Base-by-base conservation (phyloP, 2,888 invertebrate genomes). In the Xanthostigma xanthostigma region DNA sequence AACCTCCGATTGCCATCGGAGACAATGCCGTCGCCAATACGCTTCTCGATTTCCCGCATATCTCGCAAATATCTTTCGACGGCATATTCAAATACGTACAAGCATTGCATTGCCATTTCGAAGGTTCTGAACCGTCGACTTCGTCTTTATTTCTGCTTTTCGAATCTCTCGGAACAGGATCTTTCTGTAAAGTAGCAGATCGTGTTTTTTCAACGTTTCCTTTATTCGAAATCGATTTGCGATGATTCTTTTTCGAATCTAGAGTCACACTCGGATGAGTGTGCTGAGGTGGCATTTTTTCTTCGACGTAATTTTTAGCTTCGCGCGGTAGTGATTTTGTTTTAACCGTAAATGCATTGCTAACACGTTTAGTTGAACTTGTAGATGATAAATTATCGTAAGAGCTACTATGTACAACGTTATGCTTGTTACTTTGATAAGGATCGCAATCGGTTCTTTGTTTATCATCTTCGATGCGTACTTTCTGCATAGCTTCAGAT, bases 1-100 rank as follows among this genome's bases (percentile, higher is more conserved):
- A 72, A 0, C 85, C 85, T 0, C 86, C 85, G 9, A 84, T 79
- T 13, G 78, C 77, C 42, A 85, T 67, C 1, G 82, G 81, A 71
- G 57, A 78, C 78, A 6, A 76, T 73, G 0, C 78, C 79, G 43
- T 62, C 63, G 42, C 62, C 62, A 48, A 70, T 71, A 1, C 35
- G 35, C 40, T 34, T 41, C 37, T 10, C 17, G 79, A 79, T 60
- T 83, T 84, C 17, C 79, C 77, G 58, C 86, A 86, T 75, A 86
- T 84, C 53, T 84, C 84, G 60, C 86, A 87, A 17, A 81, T 80
- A 10, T 73, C 72, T 17, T 64, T 63, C 0, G 60, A 57, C 0
- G 62, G 57, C 3, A 64, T 64, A 59, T 87, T 87, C 11, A 81
- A 62, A 61, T 72, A 86, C 0, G 87, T 87, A 64, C 87, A 87